Conservation (phyloP, 2,888 invertebrate genomes). For the Tortricodes alternella region DNA sequence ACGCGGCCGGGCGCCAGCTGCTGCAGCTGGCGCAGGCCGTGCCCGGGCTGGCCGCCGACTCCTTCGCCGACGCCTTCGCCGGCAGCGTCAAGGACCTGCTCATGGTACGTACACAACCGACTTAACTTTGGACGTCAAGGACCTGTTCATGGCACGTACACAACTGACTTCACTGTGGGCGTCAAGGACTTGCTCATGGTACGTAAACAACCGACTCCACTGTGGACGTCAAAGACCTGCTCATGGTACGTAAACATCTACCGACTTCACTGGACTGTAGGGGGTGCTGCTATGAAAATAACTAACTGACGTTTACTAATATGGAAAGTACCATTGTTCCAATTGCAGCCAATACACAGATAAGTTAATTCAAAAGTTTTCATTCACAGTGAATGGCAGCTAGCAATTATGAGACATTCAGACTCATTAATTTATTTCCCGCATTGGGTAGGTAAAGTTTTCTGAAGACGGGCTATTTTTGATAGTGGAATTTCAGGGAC, state of each 20-base stretch:
- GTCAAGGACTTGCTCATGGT: conserved; percentile 99
- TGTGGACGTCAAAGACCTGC: conserved; percentile 96
- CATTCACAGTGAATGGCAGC: too few relatives aligned
- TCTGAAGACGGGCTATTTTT: too few relatives aligned
- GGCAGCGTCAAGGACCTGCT: conserved; percentile 98
- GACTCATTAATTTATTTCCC: too few relatives aligned
- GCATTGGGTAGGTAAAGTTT: too few relatives aligned
- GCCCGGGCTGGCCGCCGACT: conserved; percentile 93
- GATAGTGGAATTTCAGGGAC: too few relatives aligned
- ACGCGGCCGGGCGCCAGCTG: conserved; percentile 94
- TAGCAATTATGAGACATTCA: too few relatives aligned
- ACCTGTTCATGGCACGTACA: conserved; percentile 92
- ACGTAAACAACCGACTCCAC: not conserved
- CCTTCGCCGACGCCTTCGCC: conserved; percentile 97
- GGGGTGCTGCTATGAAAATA: too few relatives aligned
- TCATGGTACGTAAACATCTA: conserved; percentile 89
- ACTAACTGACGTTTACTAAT: too few relatives aligned
- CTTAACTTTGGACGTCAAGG: conserved; percentile 92
- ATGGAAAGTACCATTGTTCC: too few relatives aligned
- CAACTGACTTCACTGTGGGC: conserved; percentile 24
- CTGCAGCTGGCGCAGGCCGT: conserved; percentile 95
- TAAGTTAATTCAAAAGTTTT: too few relatives aligned
- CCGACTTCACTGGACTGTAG: too few relatives aligned
- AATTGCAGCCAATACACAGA: too few relatives aligned
- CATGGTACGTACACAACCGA: conserved; percentile 85